A percentile compares a stretch with the other conserved stretches of the same genome.
phyloP scores from a whole-genome alignment of 2,888 invertebrate genomes.

The Drosophila atroscutellata region DNA sequence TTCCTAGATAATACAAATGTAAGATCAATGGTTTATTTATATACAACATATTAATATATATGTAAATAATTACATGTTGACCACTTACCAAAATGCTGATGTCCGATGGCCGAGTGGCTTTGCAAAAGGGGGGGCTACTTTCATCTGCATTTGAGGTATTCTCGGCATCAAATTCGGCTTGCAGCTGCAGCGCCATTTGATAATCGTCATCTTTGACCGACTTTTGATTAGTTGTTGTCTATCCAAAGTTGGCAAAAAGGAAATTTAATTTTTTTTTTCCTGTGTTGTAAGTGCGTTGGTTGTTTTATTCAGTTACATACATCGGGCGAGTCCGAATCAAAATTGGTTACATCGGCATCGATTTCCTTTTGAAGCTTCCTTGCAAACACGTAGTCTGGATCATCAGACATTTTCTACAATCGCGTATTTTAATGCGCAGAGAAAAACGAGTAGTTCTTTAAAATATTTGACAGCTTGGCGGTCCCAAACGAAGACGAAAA shows the following conservation, averaged over 20 bases:
- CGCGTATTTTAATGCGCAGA: neutral
- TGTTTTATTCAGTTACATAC: constrained; percentile 25
- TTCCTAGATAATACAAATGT: constrained; percentile 1
- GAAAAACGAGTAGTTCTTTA: constrained; percentile 30
- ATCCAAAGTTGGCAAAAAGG: neutral
- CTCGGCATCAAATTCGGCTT: constrained; percentile 62
- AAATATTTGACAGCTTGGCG: constrained; percentile 42
- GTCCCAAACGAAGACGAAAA: neutral
- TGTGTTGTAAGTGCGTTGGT: constrained; percentile 12
- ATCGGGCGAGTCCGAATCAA: neutral
- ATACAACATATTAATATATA: neutral
- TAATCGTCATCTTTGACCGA: constrained; percentile 61
- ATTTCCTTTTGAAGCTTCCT: constrained; percentile 71
- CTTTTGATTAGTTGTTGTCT: constrained; percentile 28
- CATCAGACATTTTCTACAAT: constrained; percentile 65
- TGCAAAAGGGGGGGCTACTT: constrained; percentile 20
- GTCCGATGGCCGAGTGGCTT: neutral
- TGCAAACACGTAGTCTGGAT: constrained; percentile 75
- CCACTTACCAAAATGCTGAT: constrained; percentile 14
- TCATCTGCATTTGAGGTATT: constrained; percentile 20
- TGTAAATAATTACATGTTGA: no score
- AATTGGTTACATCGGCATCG: constrained; percentile 41
- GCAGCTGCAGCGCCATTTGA: constrained; percentile 70
- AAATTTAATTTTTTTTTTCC: neutral
- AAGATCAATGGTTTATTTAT: neutral